Evolutionary conservation across 2,113 vertebrate species (phyloP), one percentile per base, ranked within the genome.

Genomic region (Microtus ochrogaster): DNA sequence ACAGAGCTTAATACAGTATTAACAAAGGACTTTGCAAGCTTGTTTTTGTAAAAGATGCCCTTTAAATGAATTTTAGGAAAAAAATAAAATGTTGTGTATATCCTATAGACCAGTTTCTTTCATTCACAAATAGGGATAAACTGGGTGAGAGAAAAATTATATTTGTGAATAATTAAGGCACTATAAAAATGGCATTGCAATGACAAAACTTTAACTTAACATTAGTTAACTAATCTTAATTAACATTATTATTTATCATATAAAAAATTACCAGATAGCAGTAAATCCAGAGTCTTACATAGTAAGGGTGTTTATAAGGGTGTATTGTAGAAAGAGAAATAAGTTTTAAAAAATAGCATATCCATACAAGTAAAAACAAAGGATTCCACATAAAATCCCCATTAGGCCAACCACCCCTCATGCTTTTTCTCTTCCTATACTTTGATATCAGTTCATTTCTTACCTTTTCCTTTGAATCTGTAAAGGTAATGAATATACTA

Each of bases 131-230:
- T 33, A 93, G 28, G 36, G 21, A 90, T 49, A 65, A 86, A 90
- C 19, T 61, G 21, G 61, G 30, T 97, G 61, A 70, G 93, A 83
- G 70, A 95, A 96, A 92, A 95, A 92, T 70, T 93, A 81, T 47
- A 91, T 41, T 94, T 90, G 74, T 94, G 28, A 92, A 66, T 47
- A 92, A 58, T 41, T 92, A 88, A 95, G 9, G 28, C 3, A 90
- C 66, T 63, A 84, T 58, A 58, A 65, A 94, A 94, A 89, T 90
- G 44, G 7, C n/a, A 68, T 74, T 82, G 92, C 52, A 92, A 2
- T 58, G 17, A 95, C 49, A 95, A 68, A 84, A 77, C 21, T 81
- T 92, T 88, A 91, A 16, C 49, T 92, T 68, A 68, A 33, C 12
- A 68, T 33, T 33, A 68, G 30, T 68, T 68, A 94, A 83, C 52